Base-by-base conservation (phyloP, 2,888 invertebrate genomes). In the Rhopalosiphum nymphaeae region DNA sequence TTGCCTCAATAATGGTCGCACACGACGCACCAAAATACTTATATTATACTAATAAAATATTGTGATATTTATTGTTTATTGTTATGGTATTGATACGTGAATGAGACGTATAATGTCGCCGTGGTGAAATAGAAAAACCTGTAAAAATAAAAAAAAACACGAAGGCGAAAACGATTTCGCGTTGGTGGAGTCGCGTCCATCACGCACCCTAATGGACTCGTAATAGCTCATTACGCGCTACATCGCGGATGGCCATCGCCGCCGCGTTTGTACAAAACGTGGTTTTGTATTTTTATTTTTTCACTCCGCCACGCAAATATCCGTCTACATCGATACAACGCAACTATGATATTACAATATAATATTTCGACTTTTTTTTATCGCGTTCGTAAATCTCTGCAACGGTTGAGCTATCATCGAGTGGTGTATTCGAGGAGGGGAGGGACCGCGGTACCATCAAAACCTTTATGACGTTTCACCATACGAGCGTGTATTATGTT, bases 181-280 rank as follows among this genome's bases (percentile, higher is more conserved):
- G 78, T 78, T 21, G 21, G 88, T 25, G 89, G 56, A 89, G 25
- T 26, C 26, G 0, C 42, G 26, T 42, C 56, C 11, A 11, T 13
- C 56, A 26, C 26, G 36, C 89, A n/a, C 53, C 53, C 26, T 89
- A 89, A 89, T 89, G 89, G 89, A 89, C 56, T 89, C 13, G 26
- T 89, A 89, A 89, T 57, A 89, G 89, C 56, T 89, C 25, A 89
- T 89, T 89, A 89, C 26, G 42, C 13, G 29, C 25, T 3, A 36
- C 36, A 36, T 36, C 21, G 1, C n/a, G 16, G n/a, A n/a, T n/a
- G n/a, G 67, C n/a, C n/a, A n/a, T 67, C 61, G 61, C n/a, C 29
- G 61, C n/a, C 61, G 61, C 67, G 13, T 13, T 3, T 5, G n/a
- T 16, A 16, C 29, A 10, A 26, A n/a, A 89, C 88, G 4, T 0